Conservation (phyloP, 1,140 invertebrate species). For the Pachyrhynchus sulphureomaculatus region DNA sequence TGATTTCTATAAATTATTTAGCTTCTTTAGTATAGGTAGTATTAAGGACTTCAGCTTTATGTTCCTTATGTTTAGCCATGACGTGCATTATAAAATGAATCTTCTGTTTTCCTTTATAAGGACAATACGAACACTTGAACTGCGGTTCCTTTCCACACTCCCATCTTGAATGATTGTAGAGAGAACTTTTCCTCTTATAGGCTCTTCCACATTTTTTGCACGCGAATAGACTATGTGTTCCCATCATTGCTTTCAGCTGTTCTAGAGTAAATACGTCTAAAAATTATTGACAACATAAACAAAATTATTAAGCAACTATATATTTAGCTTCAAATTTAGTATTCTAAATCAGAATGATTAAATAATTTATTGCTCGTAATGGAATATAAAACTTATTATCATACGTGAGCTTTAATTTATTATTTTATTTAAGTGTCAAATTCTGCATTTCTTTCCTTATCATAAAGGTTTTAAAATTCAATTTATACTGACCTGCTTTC, state of each 20-base stretch:
- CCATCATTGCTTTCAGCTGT: constrained; percentile 28
- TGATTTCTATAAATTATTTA: constrained; percentile 4
- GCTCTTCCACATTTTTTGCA: constrained; percentile 30
- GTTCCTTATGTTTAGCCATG: constrained; percentile 34
- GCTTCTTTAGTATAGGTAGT: constrained; percentile 21
- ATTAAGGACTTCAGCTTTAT: constrained; percentile 32
- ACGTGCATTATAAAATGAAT: constrained; percentile 55
- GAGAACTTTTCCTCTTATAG: constrained; percentile 45
- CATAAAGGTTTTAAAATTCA: no score
- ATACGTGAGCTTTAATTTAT: no score
- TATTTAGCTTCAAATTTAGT: no score
- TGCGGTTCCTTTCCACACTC: constrained; percentile 57
- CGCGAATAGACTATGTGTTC: constrained; percentile 18
- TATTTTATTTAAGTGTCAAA: no score
- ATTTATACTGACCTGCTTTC: no score
- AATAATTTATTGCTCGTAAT: no score
- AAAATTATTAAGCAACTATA: no score
- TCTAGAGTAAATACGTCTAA: constrained; percentile 9
- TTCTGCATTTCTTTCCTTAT: no score
- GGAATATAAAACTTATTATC: no score
- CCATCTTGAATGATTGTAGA: constrained; percentile 54
- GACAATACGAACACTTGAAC: constrained; percentile 56
- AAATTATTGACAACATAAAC: not conserved
- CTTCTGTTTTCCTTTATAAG: constrained; percentile 57
- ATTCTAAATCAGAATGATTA: no score